Conservation (phyloP, 2,888 invertebrate genomes). For the Xestia c-nigrum region DNA sequence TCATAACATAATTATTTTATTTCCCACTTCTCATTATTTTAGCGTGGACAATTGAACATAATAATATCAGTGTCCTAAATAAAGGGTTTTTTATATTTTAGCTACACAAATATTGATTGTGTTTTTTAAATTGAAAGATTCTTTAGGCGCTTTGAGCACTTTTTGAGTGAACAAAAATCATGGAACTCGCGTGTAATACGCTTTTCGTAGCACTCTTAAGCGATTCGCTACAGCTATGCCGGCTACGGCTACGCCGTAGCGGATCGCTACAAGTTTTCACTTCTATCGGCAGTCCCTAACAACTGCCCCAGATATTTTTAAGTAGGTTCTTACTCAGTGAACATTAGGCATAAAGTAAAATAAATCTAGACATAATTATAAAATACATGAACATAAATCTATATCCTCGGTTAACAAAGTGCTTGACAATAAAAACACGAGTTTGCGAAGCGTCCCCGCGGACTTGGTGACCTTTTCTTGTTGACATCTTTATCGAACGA, state of each 20-base stretch:
- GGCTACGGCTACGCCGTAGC: too few species aligned
- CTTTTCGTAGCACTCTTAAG: too few species aligned
- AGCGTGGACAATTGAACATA: background rate
- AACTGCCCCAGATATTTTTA: too few species aligned
- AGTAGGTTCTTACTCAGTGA: background rate
- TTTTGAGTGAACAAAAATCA: too few species aligned
- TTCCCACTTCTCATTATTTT: background rate
- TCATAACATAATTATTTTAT: background rate
- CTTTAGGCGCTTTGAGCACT: too few species aligned
- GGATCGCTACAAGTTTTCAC: too few species aligned
- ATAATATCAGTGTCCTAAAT: background rate
- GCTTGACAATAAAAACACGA: constrained; percentile 71
- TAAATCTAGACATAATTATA: constrained; percentile 10
- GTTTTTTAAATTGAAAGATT: background rate
- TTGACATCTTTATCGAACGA: constrained; percentile 89
- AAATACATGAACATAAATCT: constrained; percentile 33
- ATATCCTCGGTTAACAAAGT: constrained; percentile 61
- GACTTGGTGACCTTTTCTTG: constrained; percentile 84
- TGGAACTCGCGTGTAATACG: too few species aligned
- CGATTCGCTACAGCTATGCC: too few species aligned
- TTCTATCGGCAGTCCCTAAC: too few species aligned
- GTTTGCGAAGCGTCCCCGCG: constrained; percentile 73
- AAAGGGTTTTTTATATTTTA: background rate
- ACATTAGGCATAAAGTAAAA: background rate
- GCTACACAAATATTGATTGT: background rate